Percentiles rank a stretch among this genome's conserved stretches.
Evolutionary conservation across 2,797 vertebrate species (phyloP).

Genomic region (Margarornis squamiger): DNA sequence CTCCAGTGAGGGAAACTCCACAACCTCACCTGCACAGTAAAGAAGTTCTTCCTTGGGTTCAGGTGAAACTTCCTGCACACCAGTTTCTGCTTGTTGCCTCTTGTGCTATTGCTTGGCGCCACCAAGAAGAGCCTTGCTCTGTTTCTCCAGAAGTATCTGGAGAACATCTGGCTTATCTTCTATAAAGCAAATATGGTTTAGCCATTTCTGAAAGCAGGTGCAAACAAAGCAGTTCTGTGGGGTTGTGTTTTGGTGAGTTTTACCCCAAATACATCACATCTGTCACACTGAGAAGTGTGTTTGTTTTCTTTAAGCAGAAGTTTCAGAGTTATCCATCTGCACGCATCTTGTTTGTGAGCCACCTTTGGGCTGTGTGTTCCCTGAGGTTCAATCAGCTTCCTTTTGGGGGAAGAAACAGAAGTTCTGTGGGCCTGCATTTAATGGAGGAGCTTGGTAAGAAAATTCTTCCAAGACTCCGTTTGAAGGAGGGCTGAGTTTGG

Average conservation of each 20-base stretch:
- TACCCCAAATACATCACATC: no score
- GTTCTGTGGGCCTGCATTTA: neutral
- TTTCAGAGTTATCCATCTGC: neutral
- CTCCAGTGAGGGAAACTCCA: neutral
- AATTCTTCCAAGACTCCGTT: neutral
- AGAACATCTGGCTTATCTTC: neutral
- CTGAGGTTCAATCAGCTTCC: neutral
- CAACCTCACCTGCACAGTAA: neutral
- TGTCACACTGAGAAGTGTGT: fast-evolving
- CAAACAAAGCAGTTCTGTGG: neutral
- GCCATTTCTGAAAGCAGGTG: neutral
- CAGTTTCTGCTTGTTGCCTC: neutral
- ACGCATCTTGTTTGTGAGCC: neutral
- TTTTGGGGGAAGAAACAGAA: neutral
- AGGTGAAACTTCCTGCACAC: no score
- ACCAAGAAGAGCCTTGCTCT: neutral
- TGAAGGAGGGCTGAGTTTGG: neutral
- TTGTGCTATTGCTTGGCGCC: neutral
- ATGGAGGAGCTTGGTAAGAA: neutral
- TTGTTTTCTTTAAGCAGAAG: neutral
- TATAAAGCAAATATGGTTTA: neutral
- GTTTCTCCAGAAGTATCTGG: neutral
- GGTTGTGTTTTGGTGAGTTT: neutral
- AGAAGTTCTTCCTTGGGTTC: neutral
- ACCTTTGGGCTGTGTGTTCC: neutral